phyloP scores from a whole-genome alignment of 2,888 invertebrate species.

The Aspidiotus rigidus region DNA sequence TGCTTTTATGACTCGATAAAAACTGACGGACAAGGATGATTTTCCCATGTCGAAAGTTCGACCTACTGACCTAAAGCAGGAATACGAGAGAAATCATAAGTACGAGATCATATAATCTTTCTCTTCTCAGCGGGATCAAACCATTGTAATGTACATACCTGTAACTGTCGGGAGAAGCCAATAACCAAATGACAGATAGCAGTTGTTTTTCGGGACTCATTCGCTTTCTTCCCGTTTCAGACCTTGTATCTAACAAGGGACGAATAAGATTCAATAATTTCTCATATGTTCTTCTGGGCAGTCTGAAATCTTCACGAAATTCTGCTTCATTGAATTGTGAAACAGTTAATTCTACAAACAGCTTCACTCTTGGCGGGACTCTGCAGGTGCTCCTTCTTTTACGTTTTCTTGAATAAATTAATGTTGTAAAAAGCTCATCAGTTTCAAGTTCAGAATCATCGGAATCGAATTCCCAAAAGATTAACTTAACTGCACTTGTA shows the following conservation, averaged over 20 bases:
- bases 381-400: background rate
- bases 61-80: constrained; percentile 10
- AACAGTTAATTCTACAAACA: background rate
- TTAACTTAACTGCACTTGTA: background rate
- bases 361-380: background rate
- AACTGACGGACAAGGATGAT: constrained; percentile 27
- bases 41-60: constrained; percentile 33
- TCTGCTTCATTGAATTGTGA: background rate
- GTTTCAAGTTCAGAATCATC: background rate
- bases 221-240: constrained; percentile 17
- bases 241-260: background rate
- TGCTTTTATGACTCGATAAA: background rate
- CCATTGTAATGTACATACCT: constrained; percentile 32
- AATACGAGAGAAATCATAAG: background rate
- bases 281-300: background rate
- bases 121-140: background rate
- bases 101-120: background rate
- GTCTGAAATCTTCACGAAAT: background rate
- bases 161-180: constrained; percentile 37
- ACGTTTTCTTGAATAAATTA: background rate
- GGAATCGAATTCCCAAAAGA: background rate
- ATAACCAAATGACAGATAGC: constrained; percentile 36
- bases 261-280: background rate
- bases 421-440: background rate
- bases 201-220: constrained; percentile 31